phyloP scores from a whole-genome alignment of 2,888 invertebrate species.

The Pyrgus malvae region DNA sequence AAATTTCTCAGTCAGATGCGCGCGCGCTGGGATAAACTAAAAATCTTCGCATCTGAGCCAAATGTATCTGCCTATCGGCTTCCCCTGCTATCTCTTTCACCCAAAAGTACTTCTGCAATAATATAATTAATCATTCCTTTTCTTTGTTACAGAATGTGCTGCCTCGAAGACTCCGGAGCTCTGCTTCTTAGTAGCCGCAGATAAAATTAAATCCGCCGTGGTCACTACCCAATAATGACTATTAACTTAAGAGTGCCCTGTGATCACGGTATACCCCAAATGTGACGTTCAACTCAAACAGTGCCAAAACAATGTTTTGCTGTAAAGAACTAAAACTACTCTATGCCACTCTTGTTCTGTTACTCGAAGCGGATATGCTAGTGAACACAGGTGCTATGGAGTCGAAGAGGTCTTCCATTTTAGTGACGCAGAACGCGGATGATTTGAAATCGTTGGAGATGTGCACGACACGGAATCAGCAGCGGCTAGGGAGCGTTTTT shows the following conservation, averaged over 20 bases:
- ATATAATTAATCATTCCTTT: conserved; percentile 2
- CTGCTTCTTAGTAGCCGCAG: conserved; percentile 40
- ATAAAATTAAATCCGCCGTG: conserved; percentile 44
- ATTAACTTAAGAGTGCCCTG: conserved; percentile 68
- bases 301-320: conserved; percentile 80
- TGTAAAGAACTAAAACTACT: conserved; percentile 75
- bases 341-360: conserved; percentile 69
- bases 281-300: conserved; percentile 57
- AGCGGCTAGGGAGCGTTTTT: conserved; percentile 71
- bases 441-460: conserved; percentile 69
- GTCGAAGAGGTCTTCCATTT: conserved; percentile 69
- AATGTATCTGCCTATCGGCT: not conserved
- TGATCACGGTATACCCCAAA: conserved; percentile 49
- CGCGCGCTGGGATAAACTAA: no score
- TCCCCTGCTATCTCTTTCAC: no score
- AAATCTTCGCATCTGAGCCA: not conserved
- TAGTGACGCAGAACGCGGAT: conserved; percentile 66
- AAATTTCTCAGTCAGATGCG: no score
- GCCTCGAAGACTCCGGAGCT: conserved; percentile 23
- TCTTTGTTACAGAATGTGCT: conserved; percentile 59
- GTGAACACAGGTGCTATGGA: conserved; percentile 74
- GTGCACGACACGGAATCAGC: conserved; percentile 70
- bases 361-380: conserved; percentile 68
- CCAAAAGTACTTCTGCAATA: not conserved
- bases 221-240: conserved; percentile 60